A percentile compares a stretch with the other conserved stretches of the same genome.
Conservation (phyloP, 2,113 vertebrate genomes). For the Pygoscelis antarcticus region DNA sequence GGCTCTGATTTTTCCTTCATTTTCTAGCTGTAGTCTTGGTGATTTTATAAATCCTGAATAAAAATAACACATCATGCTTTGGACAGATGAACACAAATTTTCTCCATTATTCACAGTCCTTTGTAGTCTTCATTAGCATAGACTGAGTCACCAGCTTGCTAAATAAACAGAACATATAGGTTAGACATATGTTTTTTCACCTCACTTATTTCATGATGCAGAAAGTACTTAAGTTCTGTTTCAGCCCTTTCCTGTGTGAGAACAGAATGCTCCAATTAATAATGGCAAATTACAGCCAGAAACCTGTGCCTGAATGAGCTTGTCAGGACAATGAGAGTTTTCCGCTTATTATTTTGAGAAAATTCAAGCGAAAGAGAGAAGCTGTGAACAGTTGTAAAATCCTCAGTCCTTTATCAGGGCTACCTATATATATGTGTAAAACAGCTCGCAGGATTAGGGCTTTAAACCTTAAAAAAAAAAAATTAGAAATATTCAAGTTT, state of each 20-base stretch:
- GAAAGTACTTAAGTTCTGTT: neutral
- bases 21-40: neutral
- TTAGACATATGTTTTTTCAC: neutral
- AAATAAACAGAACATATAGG: slow-evolving; percentile 1
- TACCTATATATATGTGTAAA: neutral
- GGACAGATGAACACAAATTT: neutral
- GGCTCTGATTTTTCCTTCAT: neutral
- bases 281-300: slow-evolving; percentile 38
- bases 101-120: neutral
- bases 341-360: slow-evolving; percentile 39
- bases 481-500: neutral
- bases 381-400: slow-evolving; percentile 2
- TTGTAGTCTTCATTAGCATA: neutral
- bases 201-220: slow-evolving; percentile 1
- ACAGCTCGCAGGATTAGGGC: neutral
- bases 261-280: slow-evolving; percentile 24
- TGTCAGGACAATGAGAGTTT: slow-evolving; percentile 26
- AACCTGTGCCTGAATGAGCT: neutral
- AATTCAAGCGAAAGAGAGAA: slow-evolving; percentile 43
- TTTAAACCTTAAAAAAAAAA: neutral
- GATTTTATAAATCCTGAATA: neutral
- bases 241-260: neutral
- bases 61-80: neutral
- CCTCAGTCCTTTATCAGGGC: neutral
- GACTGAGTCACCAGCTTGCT: neutral